Evolutionary conservation across 2,888 invertebrate species (phyloP).

Genomic region (Drosophila seclusa): DNA sequence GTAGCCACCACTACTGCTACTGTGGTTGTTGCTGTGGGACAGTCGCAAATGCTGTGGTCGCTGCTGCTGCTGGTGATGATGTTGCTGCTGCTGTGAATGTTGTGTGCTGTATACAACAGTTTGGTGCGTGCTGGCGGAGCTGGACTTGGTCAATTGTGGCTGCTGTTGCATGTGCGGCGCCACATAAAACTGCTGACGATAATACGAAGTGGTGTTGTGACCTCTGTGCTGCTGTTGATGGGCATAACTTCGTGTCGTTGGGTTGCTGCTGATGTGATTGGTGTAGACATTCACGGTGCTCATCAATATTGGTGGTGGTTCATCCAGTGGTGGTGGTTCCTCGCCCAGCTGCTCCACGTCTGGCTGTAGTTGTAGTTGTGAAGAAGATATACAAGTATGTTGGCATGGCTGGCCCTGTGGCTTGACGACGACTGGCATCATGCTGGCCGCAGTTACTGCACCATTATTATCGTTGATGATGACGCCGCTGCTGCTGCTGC

Average conservation of each 20-base stretch:
- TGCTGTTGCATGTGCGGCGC: conserved; percentile 82
- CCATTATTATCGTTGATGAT: conserved; percentile 15
- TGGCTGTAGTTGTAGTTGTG: conserved; percentile 71
- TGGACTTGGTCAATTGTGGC: conserved; percentile 67
- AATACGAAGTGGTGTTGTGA: conserved; percentile 62
- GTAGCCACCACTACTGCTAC: conserved; percentile 28
- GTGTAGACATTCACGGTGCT: conserved; percentile 38
- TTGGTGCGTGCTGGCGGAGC: conserved; percentile 40
- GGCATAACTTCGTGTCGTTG: conserved; percentile 15
- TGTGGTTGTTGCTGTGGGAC: conserved; percentile 41
- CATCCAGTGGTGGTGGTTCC: conserved; percentile 34
- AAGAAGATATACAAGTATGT: conserved; percentile 77
- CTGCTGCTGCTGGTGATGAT: conserved; percentile 56
- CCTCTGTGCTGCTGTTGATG: conserved; percentile 36
- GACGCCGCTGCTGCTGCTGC: conserved; percentile 47
- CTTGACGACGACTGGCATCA: conserved; percentile 58
- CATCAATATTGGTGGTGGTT: conserved; percentile 23
- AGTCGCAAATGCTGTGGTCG: conserved; percentile 62
- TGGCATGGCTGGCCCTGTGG: conserved; percentile 57
- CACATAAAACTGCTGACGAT: conserved; percentile 83
- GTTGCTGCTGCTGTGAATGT: conserved; percentile 51
- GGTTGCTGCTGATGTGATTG: conserved; percentile 22
- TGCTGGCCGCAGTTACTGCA: conserved; percentile 74
- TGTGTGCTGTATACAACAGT: conserved; percentile 50
- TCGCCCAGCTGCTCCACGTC: conserved; percentile 48